These are phyloP conservation scores for Heterodera schachtii DNA, from an alignment of 1,140 invertebrate species.

Conservation along the genomic window DNA sequence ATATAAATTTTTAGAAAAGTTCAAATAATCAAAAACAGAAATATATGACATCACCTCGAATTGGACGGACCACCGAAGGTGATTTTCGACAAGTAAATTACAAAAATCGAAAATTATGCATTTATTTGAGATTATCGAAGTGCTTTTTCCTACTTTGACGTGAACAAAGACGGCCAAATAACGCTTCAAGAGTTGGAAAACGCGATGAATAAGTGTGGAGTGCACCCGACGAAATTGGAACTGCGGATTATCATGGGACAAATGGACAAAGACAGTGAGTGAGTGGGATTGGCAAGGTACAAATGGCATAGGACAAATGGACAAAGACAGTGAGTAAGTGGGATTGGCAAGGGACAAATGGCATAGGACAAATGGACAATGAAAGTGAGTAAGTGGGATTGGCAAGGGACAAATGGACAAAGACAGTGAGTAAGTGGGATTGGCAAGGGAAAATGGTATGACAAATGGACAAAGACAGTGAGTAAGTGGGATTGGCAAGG, in stretches of 20 bases:
- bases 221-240: slow-evolving; percentile 60
- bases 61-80: slow-evolving; percentile 26
- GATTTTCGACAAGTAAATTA: background rate
- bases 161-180: slow-evolving; percentile 64
- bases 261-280: slow-evolving; percentile 60
- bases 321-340: slow-evolving; percentile 15
- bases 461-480: too few relatives aligned
- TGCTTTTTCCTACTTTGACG: slow-evolving; percentile 64
- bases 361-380: too few relatives aligned
- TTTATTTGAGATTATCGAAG: slow-evolving; percentile 55
- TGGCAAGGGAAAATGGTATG: too few relatives aligned
- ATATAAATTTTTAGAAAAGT: background rate
- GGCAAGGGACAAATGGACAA: too few relatives aligned
- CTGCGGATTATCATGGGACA: slow-evolving; percentile 60
- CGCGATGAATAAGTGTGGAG: slow-evolving; percentile 65
- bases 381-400: too few relatives aligned
- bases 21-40: background rate
- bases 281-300: too few relatives aligned
- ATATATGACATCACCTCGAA: slow-evolving; percentile 5
- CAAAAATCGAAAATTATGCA: background rate
- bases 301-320: too few relatives aligned
- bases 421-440: too few relatives aligned
- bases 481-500: too few relatives aligned
- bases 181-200: slow-evolving; percentile 57
- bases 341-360: too few relatives aligned